Evolutionary conservation across 2,888 invertebrate genomes (phyloP), one percentile per base, ranked within the genome.

Genomic region (Neoascia interrupta): DNA sequence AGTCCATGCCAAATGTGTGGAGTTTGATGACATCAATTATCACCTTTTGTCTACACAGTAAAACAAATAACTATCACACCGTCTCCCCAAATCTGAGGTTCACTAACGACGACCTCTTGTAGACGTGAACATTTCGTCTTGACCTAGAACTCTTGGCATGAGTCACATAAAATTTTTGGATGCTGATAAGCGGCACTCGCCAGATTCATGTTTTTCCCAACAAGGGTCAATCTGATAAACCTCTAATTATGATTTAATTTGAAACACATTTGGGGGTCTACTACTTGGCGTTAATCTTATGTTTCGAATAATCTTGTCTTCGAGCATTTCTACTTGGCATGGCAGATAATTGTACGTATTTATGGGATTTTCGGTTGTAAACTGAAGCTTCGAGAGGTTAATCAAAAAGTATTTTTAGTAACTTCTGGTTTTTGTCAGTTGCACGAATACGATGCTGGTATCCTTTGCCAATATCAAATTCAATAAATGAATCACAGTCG

Each of bases 201-300:
- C 19, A 28, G 28, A 26, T 39, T 8, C 2, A 5, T 53, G 10
- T 21, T 13, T 37, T 16, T 1, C n/a, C 8, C n/a, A 16, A 13
- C 21, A 10, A 36, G 31, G 51, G 49, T 61, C 49, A 49, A 39
- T n/a, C 6, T 28, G 39, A 41, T 63, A 39, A 53, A 31, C 37
- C 39, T 28, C 16, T 18, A 18, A 18, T 15, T 49, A n/a, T 26
- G 2, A 11, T 58, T 34, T 45, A 15, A 43, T 5, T 15, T 10
- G 34, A 43, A 43, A 21, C 31, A 1, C 3, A 34, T n/a, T 31
- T 31, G 13, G 18, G 11, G 13, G 31, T 19, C n/a, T n/a, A n/a
- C n/a, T n/a, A n/a, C n/a, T n/a, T n/a, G n/a, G n/a, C n/a, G n/a
- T n/a, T 39, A 18, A 39, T 39, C 54, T 39, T 1, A 6, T 8